phyloP scores from a whole-genome alignment of 1,140 invertebrate genomes.

The Drosophila truncata region DNA sequence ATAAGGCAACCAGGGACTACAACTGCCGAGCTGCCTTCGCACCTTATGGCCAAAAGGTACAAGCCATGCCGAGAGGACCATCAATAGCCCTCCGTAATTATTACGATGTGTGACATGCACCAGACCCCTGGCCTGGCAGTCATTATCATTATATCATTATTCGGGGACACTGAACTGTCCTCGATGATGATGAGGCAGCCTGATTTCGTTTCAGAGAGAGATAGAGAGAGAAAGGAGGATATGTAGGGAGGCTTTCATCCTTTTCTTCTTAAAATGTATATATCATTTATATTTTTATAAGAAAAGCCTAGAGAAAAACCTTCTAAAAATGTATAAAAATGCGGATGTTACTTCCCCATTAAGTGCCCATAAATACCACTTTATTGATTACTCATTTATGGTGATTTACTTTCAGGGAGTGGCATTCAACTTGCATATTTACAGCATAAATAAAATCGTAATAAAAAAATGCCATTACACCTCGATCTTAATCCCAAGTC shows the following conservation, averaged over 20 bases:
- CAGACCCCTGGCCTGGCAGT: constrained; percentile 31
- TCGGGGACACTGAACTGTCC: constrained; percentile 47
- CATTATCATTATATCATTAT: constrained; percentile 66
- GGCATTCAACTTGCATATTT: constrained; percentile 1
- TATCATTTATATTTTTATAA: background rate
- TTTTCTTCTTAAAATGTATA: too few relatives aligned
- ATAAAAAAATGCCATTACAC: constrained; percentile 14
- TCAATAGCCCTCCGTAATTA: constrained; percentile 62
- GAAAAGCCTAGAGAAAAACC: background rate
- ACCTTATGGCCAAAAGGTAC: constrained; percentile 30
- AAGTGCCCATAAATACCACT: constrained; percentile 1
- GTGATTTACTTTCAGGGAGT: constrained; percentile 6
- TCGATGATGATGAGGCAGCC: constrained; percentile 32
- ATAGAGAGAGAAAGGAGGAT: too few relatives aligned
- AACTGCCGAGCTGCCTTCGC: constrained; percentile 11
- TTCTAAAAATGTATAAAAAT: background rate
- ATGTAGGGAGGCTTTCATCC: too few relatives aligned
- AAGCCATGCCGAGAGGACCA: constrained; percentile 11
- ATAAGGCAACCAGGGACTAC: constrained; percentile 30
- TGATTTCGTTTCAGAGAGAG: constrained; percentile 18
- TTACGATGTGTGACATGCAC: constrained; percentile 74
- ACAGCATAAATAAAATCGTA: constrained; percentile 16
- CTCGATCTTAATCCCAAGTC: background rate
- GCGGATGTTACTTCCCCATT: constrained; percentile 1
- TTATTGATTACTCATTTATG: constrained; percentile 9